A percentile compares a stretch with the other conserved stretches of the same genome.
Evolutionary conservation across 1,140 invertebrate species (phyloP).

Genomic region (Camponotus vicinus): DNA sequence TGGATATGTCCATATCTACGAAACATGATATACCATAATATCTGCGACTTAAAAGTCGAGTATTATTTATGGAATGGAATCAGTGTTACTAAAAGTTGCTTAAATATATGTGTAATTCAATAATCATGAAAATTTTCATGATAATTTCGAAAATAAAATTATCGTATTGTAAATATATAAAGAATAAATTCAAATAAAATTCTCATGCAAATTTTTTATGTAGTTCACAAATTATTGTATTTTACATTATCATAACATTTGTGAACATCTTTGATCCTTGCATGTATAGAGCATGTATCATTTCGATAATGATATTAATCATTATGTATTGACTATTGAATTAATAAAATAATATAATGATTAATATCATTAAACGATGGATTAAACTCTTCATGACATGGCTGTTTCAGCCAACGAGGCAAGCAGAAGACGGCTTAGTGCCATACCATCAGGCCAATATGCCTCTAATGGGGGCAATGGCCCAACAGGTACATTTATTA

Average conservation of each 20-base stretch:
- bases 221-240: conserved; percentile 17
- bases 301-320: conserved; percentile 59
- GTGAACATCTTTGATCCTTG: conserved; percentile 72
- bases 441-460: conserved; percentile 87
- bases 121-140: conserved; percentile 8
- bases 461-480: conserved; percentile 84
- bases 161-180: conserved; percentile 11
- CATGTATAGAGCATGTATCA: conserved; percentile 67
- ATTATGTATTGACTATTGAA: conserved; percentile 64
- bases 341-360: conserved; percentile 15
- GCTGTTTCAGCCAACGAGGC: conserved; percentile 86
- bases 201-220: background rate
- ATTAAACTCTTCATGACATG: conserved; percentile 79
- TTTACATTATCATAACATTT: conserved; percentile 61
- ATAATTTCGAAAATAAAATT: background rate
- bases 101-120: background rate
- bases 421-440: conserved; percentile 88
- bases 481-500: conserved; percentile 84
- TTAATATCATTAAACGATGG: conserved; percentile 18
- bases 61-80: conserved; percentile 23
- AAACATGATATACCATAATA: background rate
- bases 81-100: background rate
- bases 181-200: conserved; percentile 3
- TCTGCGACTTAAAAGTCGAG: background rate
- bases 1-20: background rate